Conservation (phyloP, 2,888 invertebrate genomes). For the Hirtodrosophila cameraria region DNA sequence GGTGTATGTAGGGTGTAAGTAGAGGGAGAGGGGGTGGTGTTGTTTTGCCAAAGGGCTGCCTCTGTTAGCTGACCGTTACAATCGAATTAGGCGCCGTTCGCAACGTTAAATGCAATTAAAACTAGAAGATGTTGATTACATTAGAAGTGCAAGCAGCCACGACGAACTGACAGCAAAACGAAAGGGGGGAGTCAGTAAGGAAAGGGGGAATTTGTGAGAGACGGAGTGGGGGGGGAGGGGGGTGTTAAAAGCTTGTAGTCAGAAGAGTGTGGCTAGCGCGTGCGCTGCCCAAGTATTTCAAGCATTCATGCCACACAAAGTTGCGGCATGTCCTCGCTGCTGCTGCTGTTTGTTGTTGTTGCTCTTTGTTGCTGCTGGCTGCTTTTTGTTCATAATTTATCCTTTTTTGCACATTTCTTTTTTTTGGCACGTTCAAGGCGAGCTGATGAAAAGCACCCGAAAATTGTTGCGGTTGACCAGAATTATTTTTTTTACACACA, state of each 20-base stretch:
- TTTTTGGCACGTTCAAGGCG: slow-evolving; percentile 38
- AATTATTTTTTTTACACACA: slow-evolving; percentile 57
- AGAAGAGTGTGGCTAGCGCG: slow-evolving; percentile 7
- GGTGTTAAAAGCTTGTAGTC: too few species aligned
- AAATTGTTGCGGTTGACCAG: slow-evolving; percentile 77
- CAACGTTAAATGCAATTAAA: slow-evolving; percentile 79
- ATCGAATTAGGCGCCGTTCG: slow-evolving; percentile 69
- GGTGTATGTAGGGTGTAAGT: not conserved
- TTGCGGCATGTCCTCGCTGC: slow-evolving; percentile 22
- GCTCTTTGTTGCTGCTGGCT: slow-evolving; percentile 17
- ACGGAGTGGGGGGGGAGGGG: not conserved
- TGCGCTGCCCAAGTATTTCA: slow-evolving; percentile 31
- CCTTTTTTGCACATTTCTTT: slow-evolving; percentile 41
- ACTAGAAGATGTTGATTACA: slow-evolving; percentile 75
- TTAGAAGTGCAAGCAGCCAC: slow-evolving; percentile 68
- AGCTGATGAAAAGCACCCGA: slow-evolving; percentile 32
- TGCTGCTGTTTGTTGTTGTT: too few species aligned
- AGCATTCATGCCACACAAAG: slow-evolving; percentile 38
- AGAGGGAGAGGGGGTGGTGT: not conserved
- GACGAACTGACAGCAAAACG: slow-evolving; percentile 7
- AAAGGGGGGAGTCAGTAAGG: not conserved
- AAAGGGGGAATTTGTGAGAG: not conserved
- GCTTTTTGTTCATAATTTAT: slow-evolving; percentile 55
- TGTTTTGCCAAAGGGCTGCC: slow-evolving; percentile 46
- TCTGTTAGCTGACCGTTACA: slow-evolving; percentile 70